These are phyloP conservation scores for Pungitius pungitius DNA, from an alignment of 2,113 vertebrate species.

Conservation along the genomic window DNA sequence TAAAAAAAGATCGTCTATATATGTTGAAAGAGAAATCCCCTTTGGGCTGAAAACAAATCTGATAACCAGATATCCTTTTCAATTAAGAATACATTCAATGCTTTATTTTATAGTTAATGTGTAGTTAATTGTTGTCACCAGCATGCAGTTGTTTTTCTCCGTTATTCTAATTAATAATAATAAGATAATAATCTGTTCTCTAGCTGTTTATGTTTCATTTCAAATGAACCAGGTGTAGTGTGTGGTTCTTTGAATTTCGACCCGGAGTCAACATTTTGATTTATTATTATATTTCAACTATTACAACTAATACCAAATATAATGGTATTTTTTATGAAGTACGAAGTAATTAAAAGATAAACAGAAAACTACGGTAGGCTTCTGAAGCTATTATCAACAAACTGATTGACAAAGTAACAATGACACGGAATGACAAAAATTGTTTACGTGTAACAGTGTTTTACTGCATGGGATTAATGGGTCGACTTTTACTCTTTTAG, in stretches of 20 bases:
- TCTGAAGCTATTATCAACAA: background rate
- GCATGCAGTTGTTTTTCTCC: background rate
- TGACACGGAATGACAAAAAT: background rate
- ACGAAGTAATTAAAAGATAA: background rate
- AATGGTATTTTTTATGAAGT: background rate
- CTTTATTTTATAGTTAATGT: background rate
- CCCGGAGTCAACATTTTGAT: background rate
- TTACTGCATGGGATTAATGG: background rate
- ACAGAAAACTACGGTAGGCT: background rate
- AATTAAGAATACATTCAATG: background rate
- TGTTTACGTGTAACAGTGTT: background rate
- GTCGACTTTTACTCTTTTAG: background rate
- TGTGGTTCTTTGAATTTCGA: background rate
- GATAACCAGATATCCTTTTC: background rate
- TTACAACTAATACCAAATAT: background rate
- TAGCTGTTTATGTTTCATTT: background rate
- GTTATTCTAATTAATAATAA: too few species aligned
- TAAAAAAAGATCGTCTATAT: constrained; percentile 51
- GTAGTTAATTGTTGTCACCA: background rate
- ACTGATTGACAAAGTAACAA: background rate
- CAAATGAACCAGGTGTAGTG: background rate
- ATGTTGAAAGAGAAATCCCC: background rate
- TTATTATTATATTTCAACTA: background rate
- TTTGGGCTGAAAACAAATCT: background rate
- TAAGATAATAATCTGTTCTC: background rate